Conservation (phyloP, 2,888 invertebrate genomes). For the Agapostemon virescens region DNA sequence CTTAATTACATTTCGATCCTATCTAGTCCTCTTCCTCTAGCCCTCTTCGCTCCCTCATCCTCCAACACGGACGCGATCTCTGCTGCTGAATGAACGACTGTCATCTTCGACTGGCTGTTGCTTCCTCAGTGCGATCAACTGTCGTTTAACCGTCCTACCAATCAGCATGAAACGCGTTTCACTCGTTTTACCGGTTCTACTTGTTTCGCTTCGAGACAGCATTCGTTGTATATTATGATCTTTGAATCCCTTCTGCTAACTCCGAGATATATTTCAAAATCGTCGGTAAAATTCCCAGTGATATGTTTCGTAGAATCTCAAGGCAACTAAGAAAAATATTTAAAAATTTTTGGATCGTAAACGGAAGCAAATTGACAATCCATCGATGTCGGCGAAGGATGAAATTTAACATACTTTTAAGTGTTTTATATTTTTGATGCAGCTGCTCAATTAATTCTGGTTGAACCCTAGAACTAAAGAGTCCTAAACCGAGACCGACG, state of each 20-base stretch:
- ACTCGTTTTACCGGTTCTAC: too few species aligned
- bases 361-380: background rate
- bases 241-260: background rate
- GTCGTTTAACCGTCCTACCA: background rate
- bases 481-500: background rate
- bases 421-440: background rate
- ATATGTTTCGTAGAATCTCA: too few species aligned
- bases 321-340: background rate
- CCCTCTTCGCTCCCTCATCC: background rate
- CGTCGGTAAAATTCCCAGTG: too few species aligned
- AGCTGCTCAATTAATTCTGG: background rate
- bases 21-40: constrained; percentile 44
- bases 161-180: too few species aligned
- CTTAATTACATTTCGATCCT: constrained; percentile 78
- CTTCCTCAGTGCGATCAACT: background rate
- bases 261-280: background rate
- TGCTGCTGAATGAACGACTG: constrained; percentile 43
- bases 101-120: constrained; percentile 26
- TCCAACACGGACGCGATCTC: constrained; percentile 25
- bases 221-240: too few species aligned
- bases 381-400: background rate
- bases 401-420: background rate
- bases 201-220: too few species aligned
- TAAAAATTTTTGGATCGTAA: too few species aligned
- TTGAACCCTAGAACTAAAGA: background rate